Conservation (phyloP, 2,113 vertebrate genomes). For the Cariama cristata region DNA sequence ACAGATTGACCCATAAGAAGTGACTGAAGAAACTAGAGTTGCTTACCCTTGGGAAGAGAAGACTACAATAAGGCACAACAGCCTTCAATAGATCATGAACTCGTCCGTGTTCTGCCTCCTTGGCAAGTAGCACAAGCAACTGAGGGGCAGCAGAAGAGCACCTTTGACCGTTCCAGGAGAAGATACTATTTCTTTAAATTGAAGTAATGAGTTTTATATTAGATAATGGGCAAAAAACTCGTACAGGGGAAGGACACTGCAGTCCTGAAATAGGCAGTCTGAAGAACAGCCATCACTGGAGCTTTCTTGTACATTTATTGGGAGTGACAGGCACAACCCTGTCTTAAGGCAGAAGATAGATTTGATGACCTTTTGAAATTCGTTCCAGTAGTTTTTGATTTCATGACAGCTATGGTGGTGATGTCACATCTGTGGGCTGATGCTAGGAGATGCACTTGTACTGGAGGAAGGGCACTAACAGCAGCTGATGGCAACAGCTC, state of each 20-base stretch:
- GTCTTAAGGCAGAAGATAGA: not conserved
- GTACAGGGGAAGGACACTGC: not conserved
- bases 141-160: not conserved
- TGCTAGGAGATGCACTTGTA: not conserved
- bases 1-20: not conserved
- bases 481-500: not conserved
- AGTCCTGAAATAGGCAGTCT: not conserved
- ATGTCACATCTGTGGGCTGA: not conserved
- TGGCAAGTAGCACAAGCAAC: not conserved
- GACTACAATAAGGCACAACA: not conserved
- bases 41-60: not conserved
- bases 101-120: not conserved
- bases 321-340: not conserved
- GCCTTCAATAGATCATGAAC: not conserved
- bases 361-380: not conserved
- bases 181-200: not conserved
- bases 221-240: not conserved
- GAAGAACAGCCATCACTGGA: not conserved
- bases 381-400: not conserved
- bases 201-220: not conserved
- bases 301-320: not conserved
- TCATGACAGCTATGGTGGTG: not conserved
- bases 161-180: not conserved
- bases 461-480: not conserved
- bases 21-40: not conserved